phyloP scores from a whole-genome alignment of 2,888 invertebrate genomes.

The Eudasyphora cyanicolor region DNA sequence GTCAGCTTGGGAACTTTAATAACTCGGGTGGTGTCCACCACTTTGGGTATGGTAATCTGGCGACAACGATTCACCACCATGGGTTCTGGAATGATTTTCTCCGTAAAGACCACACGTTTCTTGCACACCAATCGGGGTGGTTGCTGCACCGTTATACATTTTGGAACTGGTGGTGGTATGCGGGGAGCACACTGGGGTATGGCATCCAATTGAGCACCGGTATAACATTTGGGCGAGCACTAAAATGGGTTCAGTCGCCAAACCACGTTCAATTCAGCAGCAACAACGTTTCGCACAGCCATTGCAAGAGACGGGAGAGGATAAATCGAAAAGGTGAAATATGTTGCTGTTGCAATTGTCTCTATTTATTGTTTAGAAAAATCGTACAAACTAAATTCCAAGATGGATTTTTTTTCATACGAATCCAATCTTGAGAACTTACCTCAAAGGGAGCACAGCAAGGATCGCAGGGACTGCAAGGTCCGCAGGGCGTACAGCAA shows the following conservation, averaged over 20 bases:
- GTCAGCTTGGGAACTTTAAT: constrained; percentile 75
- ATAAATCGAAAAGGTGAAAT: constrained; percentile 28
- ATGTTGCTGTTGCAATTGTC: neutral
- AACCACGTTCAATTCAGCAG: neutral
- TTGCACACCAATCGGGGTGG: constrained; percentile 76
- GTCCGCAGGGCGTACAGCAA: constrained; percentile 69
- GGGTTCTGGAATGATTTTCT: constrained; percentile 75
- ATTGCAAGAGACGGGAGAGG: no score
- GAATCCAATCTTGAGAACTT: constrained; percentile 61
- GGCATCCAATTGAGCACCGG: constrained; percentile 74
- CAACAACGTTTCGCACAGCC: neutral
- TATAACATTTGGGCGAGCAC: constrained; percentile 76
- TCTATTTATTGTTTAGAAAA: neutral
- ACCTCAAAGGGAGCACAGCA: constrained; percentile 78
- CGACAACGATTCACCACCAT: constrained; percentile 76
- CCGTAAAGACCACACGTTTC: constrained; percentile 77
- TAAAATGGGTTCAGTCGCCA: constrained; percentile 54
- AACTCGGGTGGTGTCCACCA: constrained; percentile 76
- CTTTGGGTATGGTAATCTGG: constrained; percentile 76
- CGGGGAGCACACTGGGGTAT: constrained; percentile 76
- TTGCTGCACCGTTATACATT: constrained; percentile 77
- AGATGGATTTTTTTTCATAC: neutral
- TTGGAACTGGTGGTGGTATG: constrained; percentile 75
- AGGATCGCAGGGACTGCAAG: constrained; percentile 75
- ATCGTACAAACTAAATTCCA: neutral